A percentile compares a stretch with the other conserved stretches of the same genome.
These are phyloP conservation scores for Hydrolagus affinis DNA, from an alignment of 2,113 vertebrate species.

Conservation along the genomic window DNA sequence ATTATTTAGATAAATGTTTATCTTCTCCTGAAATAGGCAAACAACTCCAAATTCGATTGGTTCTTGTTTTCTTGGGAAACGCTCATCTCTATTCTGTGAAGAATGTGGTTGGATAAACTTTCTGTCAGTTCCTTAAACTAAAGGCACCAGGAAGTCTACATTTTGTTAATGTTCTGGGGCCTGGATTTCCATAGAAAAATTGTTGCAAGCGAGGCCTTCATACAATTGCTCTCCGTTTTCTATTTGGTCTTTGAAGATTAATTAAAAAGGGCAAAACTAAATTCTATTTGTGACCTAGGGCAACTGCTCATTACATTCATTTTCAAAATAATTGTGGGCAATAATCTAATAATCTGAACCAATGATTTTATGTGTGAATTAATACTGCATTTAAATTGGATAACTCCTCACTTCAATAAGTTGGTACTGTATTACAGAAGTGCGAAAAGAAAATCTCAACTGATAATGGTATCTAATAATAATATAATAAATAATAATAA, in stretches of 20 bases:
- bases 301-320: background rate
- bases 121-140: background rate
- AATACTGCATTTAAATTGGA: background rate
- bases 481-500: too few species aligned
- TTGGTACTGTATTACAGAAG: background rate
- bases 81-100: background rate
- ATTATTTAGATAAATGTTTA: too few species aligned
- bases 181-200: background rate
- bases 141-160: conserved; percentile 24
- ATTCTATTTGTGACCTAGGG: background rate
- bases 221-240: background rate
- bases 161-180: background rate
- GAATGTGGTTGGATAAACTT: background rate
- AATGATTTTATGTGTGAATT: background rate
- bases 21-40: too few species aligned
- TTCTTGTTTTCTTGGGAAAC: background rate
- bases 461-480: too few species aligned
- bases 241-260: background rate
- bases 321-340: background rate
- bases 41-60: background rate
- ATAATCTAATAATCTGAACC: background rate
- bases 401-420: background rate
- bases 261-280: background rate
- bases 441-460: background rate
- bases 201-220: background rate